Evolutionary conservation across 2,797 vertebrate species (phyloP), one percentile per base, ranked within the genome.

Genomic region (Rousettus madagascariensis): DNA sequence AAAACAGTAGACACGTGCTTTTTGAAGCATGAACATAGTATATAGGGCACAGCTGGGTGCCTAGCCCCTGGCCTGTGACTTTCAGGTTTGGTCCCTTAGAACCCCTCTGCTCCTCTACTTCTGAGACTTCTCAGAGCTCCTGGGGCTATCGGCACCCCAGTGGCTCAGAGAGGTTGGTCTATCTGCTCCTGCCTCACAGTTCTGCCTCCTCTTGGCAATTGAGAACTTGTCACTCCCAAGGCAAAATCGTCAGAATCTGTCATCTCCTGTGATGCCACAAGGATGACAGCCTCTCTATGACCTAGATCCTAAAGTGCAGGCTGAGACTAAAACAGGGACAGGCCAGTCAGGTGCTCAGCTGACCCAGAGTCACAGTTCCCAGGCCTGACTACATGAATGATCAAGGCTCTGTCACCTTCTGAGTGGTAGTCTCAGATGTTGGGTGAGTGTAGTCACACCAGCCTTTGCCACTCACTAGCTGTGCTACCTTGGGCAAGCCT

Each of bases 201-300:
- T n/a, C n/a, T 41, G 24, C 10, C 46, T 77, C 33, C 36, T 89
- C 36, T 24, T n/a, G 28, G 15, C 12, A 68, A 11, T 0, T 8
- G 65, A 75, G 77, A 38, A 19, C 33, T 24, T 36, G 36, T 84
- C 57, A 22, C 83, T 91, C 8, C 28, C 24, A 20, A 63, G 43
- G 41, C 77, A 94, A 66, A 91, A 61, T 82, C 66, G 57, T 46
- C 24, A 16, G 1, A 1, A 38, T 55, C 38, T 75, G 87, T 87
- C 86, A 74, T 55, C 68, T 68, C 28, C 83, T 75, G 41, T 97
- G 95, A 89, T 9, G 69, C 87, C 92, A 85, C n/a, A 55, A 51
- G 84, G 26, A 82, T 85, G 89, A 84, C 46, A 71, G 41, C 49
- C 30, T 93, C 65, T 83, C 43, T 1, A 3, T 87, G 82, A 79